These are phyloP conservation scores for Caenorhabditis japonica DNA, from an alignment of 2,888 invertebrate species.

Conservation along the genomic window DNA sequence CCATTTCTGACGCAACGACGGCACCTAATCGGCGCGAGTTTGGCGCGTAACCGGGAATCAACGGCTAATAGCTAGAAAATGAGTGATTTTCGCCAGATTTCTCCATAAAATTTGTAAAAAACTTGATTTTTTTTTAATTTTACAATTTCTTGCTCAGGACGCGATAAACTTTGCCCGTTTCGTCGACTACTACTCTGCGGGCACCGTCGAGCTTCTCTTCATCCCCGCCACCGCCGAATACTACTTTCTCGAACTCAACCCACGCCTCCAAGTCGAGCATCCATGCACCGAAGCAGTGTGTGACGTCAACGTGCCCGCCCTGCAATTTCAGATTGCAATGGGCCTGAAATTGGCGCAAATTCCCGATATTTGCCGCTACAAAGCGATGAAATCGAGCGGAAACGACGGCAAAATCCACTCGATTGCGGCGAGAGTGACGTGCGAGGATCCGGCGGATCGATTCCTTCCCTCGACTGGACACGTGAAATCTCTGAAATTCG, in stretches of 20 bases:
- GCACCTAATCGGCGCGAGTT: no score
- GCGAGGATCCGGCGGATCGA: slow-evolving; percentile 82
- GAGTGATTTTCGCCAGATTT: no score
- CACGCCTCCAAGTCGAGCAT: slow-evolving; percentile 89
- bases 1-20: no score
- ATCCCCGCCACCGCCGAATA: slow-evolving; percentile 85
- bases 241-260: slow-evolving; percentile 96
- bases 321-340: slow-evolving; percentile 97
- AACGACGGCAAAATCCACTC: slow-evolving; percentile 18
- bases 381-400: slow-evolving; percentile 9
- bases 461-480: slow-evolving; percentile 79
- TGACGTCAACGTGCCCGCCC: slow-evolving; percentile 96
- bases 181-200: slow-evolving; percentile 98
- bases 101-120: no score
- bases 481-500: slow-evolving; percentile 96
- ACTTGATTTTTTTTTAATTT: no score
- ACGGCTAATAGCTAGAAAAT: no score
- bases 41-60: no score
- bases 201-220: slow-evolving; percentile 97
- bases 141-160: no score
- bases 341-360: slow-evolving; percentile 81
- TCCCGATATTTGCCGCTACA: slow-evolving; percentile 20
- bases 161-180: slow-evolving; percentile 96
- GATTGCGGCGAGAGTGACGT: slow-evolving; percentile 95
- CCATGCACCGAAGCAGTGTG: slow-evolving; percentile 99